Percentiles rank a stretch among this genome's conserved stretches.
Evolutionary conservation across 2,113 vertebrate genomes (phyloP).

Genomic region (Sigmodon hispidus): DNA sequence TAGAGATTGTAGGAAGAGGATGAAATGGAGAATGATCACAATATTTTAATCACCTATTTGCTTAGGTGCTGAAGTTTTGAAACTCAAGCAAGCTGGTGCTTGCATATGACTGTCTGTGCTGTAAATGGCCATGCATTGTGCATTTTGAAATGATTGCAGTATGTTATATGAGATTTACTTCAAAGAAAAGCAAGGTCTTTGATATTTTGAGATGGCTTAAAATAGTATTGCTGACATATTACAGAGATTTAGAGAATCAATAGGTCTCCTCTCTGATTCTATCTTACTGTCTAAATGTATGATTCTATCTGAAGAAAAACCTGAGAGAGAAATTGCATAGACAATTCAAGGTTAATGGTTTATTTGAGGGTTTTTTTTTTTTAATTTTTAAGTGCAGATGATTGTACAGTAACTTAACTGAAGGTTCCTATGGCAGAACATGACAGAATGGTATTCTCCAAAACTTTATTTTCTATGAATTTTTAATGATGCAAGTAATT

Average conservation of each 20-base stretch:
- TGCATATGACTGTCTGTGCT: neutral
- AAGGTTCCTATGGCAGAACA: conserved; percentile 85
- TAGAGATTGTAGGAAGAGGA: neutral
- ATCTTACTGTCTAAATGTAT: neutral
- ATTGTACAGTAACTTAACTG: conserved; percentile 81
- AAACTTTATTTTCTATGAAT: conserved; percentile 88
- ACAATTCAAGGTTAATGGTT: conserved; percentile 46
- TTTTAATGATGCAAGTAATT: conserved; percentile 88
- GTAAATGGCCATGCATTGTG: rapidly evolving
- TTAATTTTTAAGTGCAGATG: conserved; percentile 45
- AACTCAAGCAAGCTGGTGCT: neutral
- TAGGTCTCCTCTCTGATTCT: neutral
- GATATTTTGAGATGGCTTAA: neutral
- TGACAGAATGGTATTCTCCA: conserved; percentile 80
- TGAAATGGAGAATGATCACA: neutral
- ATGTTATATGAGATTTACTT: neutral
- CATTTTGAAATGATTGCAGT: neutral
- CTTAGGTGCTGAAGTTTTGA: neutral
- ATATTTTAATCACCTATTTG: neutral
- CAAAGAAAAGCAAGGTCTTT: neutral
- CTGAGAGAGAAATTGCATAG: neutral
- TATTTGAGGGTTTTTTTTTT: too few species aligned
- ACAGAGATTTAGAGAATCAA: conserved; percentile 3
- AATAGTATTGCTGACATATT: conserved; percentile 22
- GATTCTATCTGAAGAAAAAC: conserved; percentile 13